These are phyloP conservation scores for Cyphomyrus plagiostoma DNA, from an alignment of 2,113 vertebrate genomes.

Conservation along the genomic window DNA sequence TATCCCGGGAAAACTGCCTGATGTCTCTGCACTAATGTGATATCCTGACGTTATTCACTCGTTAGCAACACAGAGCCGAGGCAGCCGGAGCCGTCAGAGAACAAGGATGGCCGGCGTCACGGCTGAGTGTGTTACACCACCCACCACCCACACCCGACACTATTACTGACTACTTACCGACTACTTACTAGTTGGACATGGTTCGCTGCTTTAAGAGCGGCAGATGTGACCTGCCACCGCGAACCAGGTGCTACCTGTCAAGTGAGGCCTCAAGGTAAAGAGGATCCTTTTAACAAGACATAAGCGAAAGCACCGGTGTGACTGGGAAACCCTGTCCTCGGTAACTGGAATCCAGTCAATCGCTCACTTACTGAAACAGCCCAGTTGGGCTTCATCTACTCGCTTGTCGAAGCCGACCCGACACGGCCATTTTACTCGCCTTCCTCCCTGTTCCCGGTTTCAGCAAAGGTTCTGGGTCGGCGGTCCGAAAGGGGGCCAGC, in stretches of 20 bases:
- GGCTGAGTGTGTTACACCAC: not conserved
- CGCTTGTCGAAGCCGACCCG: not conserved
- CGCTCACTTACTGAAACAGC: not conserved
- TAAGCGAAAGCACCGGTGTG: not conserved
- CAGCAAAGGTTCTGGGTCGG: not conserved
- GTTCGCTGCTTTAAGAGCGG: slow-evolving; percentile 26
- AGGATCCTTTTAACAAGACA: not conserved
- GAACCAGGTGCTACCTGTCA: slow-evolving; percentile 32
- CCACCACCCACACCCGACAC: not conserved
- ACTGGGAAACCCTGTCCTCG: not conserved
- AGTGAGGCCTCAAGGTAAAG: not conserved
- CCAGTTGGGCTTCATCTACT: not conserved
- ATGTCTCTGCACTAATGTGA: not conserved
- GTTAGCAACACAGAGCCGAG: not conserved
- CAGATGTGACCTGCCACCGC: slow-evolving; percentile 21
- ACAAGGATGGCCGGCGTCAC: not conserved
- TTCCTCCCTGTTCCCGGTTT: not conserved
- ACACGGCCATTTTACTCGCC: not conserved
- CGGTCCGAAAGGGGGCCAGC: not conserved
- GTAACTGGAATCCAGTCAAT: not conserved
- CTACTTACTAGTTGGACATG: not conserved
- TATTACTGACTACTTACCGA: not conserved
- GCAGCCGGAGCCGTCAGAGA: not conserved
- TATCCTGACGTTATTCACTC: slow-evolving; percentile 2
- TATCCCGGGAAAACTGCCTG: not conserved